These are phyloP conservation scores for Phaedon cochleariae DNA, from an alignment of 2,888 invertebrate species.

Conservation along the genomic window DNA sequence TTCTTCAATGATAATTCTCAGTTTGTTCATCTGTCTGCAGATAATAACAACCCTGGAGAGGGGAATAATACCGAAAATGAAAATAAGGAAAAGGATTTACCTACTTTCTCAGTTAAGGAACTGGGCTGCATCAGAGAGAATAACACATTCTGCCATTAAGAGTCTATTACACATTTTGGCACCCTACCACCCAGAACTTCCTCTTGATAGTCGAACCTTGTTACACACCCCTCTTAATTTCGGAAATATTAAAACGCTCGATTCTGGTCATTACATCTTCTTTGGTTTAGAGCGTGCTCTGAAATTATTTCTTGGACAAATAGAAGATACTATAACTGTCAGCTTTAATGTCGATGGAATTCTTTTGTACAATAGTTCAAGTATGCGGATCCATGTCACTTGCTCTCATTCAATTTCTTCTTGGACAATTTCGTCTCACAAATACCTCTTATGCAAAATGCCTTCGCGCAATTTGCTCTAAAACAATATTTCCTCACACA, in stretches of 20 bases:
- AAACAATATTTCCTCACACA: too few species aligned
- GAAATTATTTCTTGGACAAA: too few species aligned
- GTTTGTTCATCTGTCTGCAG: not conserved
- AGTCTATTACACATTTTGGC: not conserved
- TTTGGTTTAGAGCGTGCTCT: too few species aligned
- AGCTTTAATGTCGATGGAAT: not conserved
- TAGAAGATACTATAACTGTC: too few species aligned
- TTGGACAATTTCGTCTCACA: too few species aligned
- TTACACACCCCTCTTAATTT: not conserved
- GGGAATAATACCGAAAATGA: not conserved
- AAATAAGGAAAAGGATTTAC: not conserved
- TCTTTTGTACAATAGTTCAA: conserved; percentile 6
- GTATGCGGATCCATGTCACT: too few species aligned
- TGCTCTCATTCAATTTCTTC: too few species aligned
- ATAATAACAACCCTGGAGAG: not conserved
- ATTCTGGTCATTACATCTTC: not conserved
- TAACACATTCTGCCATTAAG: conserved; percentile 1
- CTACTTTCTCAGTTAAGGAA: not conserved
- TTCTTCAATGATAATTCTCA: not conserved
- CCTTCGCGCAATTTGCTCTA: too few species aligned
- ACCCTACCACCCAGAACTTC: too few species aligned
- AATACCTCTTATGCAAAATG: too few species aligned
- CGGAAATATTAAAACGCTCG: not conserved
- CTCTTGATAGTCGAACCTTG: conserved; percentile 4
- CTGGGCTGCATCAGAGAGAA: not conserved